These are phyloP conservation scores for Peromyscus eremicus DNA, from an alignment of 2,797 vertebrate species.

Conservation along the genomic window DNA sequence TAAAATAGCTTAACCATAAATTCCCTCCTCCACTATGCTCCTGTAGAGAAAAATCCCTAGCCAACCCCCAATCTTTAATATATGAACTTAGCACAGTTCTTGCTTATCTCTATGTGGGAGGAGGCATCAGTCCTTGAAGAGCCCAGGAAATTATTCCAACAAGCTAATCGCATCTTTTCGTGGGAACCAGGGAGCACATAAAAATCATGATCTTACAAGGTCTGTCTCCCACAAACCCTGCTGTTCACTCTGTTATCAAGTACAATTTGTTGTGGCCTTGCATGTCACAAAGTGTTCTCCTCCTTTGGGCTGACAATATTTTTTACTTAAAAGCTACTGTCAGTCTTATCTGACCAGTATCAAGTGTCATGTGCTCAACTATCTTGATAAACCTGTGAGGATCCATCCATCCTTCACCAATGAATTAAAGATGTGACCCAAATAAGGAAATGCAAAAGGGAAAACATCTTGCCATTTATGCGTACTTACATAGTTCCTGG, in stretches of 20 bases:
- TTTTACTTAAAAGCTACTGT: conserved; percentile 7
- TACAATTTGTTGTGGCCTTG: background rate
- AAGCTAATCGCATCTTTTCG: background rate
- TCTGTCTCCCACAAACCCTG: background rate
- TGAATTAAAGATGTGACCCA: conserved; percentile 47
- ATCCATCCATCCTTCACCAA: background rate
- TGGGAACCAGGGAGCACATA: background rate
- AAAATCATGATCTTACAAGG: background rate
- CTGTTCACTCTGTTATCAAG: conserved; percentile 33
- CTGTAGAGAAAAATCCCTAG: conserved; percentile 29
- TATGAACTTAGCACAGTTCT: background rate
- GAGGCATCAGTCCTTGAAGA: background rate
- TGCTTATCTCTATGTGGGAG: conserved; percentile 19
- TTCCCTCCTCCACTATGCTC: conserved; percentile 6
- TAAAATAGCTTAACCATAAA: conserved; percentile 47
- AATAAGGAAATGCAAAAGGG: conserved; percentile 5
- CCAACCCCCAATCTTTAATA: background rate
- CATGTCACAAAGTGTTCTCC: background rate
- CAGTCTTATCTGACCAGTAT: background rate
- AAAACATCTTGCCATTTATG: background rate
- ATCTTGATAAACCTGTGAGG: conserved; percentile 3
- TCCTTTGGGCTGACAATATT: background rate
- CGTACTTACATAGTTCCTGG: conserved; percentile 16
- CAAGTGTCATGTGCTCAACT: background rate
- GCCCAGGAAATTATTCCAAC: conserved; percentile 30